Evolutionary conservation across 1,140 invertebrate genomes (phyloP), one percentile per base, ranked within the genome.

Genomic region (Orius laevigatus): DNA sequence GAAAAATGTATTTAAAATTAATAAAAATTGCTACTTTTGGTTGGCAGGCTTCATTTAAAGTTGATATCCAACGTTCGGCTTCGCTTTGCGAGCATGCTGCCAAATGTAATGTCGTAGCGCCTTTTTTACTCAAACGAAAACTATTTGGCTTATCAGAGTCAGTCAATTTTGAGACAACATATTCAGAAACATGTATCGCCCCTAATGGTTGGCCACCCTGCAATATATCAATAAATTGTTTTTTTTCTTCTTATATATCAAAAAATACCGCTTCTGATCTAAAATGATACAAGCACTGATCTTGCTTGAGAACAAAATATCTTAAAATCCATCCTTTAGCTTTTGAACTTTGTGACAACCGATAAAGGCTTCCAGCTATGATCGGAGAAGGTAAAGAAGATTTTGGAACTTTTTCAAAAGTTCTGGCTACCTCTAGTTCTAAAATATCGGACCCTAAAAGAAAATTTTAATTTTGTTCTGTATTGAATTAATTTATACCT

Each of bases 231-330:
- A 14, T 4, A 38, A 38, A 4, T 3, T 38, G 15, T 16, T 12
- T 46, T 46, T 32, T 46, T 46, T 6, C 12, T 5, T 32, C 12
- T 33, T 31, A 16, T 48, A 11, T 18, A 18, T 4, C 6, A 38
- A 32, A 45, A 64, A 74, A 72, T 64, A 87, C 82, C 56, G 72
- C 71, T 63, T 91, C 82, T 58, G 78, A 82, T 71, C 92, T 95
- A 66, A 92, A 97, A 66, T 88, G 94, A 66, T 95, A 95, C 39
- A 97, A 71, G 66, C 88, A 93, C 64, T 90, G 86, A 65, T 96
- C 89, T 40, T 79, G 74, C 52, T 90, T 82, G 25, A 97, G 68
- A 38, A 83, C 79, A 65, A 94, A 94, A 84, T 86, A 95, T 41
- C 91, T 70, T 41, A 81, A 71, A 43, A 86, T 79, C 92, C 92